phyloP scores from a whole-genome alignment of 2,888 invertebrate species.

The Drosophila subquinaria region DNA sequence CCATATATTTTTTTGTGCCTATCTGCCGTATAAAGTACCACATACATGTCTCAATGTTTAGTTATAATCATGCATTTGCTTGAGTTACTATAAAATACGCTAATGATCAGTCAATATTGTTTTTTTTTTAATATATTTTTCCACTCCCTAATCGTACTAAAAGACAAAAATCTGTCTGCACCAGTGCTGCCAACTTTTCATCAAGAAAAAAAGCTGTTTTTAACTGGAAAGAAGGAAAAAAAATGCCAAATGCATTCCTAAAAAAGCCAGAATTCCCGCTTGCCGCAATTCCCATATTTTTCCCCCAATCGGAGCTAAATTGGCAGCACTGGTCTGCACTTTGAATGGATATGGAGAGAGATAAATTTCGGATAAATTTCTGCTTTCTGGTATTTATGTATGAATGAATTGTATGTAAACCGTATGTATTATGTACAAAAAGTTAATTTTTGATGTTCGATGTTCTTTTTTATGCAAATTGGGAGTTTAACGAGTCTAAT shows the following conservation, averaged over 20 bases:
- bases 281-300: no score
- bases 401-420: constrained; percentile 21
- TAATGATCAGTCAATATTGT: constrained; percentile 76
- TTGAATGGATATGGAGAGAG: constrained; percentile 12
- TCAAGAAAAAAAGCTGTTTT: no score
- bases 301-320: no score
- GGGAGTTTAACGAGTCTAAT: constrained; percentile 44
- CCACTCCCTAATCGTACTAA: constrained; percentile 21
- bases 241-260: no score
- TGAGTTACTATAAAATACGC: constrained; percentile 64
- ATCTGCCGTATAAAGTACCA: constrained; percentile 26
- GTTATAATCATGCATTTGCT: constrained; percentile 53
- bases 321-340: background rate
- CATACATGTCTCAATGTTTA: constrained; percentile 40
- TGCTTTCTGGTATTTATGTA: background rate
- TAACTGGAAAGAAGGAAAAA: no score
- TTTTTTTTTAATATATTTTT: constrained; percentile 12
- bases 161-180: constrained; percentile 35
- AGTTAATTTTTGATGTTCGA: constrained; percentile 36
- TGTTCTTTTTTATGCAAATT: constrained; percentile 14
- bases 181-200: no score
- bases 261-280: no score
- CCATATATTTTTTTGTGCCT: constrained; percentile 19
- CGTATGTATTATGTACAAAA: constrained; percentile 46
- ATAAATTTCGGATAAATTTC: background rate